Percentiles rank a stretch among this genome's conserved stretches.
These are phyloP conservation scores for Notarius quadriscutis DNA, from an alignment of 2,113 vertebrate genomes.

Conservation along the genomic window DNA sequence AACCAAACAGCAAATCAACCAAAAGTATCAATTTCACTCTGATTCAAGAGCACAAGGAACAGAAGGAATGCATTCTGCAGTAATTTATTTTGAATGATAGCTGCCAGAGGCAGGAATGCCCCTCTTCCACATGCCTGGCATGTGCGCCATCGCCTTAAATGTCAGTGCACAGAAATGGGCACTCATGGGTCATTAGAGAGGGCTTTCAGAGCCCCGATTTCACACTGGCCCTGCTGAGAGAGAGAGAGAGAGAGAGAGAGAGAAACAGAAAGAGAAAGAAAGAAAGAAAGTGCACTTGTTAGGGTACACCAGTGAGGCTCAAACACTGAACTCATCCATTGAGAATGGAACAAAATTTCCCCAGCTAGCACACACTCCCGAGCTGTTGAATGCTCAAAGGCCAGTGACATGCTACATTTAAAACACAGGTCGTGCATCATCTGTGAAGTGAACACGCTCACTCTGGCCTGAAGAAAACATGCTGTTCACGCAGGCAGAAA, in stretches of 20 bases:
- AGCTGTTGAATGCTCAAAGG: not conserved
- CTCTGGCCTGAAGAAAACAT: not conserved
- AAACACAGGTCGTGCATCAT: not conserved
- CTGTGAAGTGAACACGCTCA: not conserved
- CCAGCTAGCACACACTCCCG: not conserved
- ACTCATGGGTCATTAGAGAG: conserved; percentile 56
- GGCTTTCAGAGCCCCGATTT: conserved; percentile 49
- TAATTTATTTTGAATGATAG: conserved; percentile 54
- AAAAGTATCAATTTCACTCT: not conserved
- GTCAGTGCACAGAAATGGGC: conserved; percentile 53
- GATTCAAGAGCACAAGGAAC: not conserved
- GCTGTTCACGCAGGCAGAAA: not conserved
- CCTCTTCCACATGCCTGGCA: conserved; percentile 34
- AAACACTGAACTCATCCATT: conserved; percentile 34
- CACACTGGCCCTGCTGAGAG: conserved; percentile 33
- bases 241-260: conserved; percentile 14
- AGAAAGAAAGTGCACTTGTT: conserved; percentile 33
- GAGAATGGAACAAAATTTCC: conserved; percentile 42
- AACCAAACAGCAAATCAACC: not conserved
- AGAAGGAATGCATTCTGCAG: conserved; percentile 33
- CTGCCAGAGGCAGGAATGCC: conserved; percentile 50
- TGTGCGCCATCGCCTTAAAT: conserved; percentile 55
- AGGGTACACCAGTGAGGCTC: conserved; percentile 7
- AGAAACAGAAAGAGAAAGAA: not conserved
- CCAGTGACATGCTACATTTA: not conserved